Evolutionary conservation across 1,140 invertebrate genomes (phyloP), one percentile per base, ranked within the genome.

Genomic region (Zaprionus lachaisei): DNA sequence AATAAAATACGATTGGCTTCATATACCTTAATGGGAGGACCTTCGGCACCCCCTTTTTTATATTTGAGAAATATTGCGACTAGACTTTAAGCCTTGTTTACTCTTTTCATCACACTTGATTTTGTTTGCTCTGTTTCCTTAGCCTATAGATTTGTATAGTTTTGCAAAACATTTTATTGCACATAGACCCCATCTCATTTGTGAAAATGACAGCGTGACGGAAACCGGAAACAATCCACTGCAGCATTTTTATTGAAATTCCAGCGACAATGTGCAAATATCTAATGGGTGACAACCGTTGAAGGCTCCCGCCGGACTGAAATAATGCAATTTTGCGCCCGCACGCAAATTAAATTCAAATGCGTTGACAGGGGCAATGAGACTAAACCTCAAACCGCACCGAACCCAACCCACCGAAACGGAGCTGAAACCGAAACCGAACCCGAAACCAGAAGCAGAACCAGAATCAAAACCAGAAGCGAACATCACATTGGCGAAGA

Each of bases 271-370:
- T 81, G 41, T 31, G 80, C 64, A 83, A 83, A 80, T 83, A 80
- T 77, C 71, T 74, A 81, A 74, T 56, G 69, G 72, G 55, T 72
- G 80, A 70, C 83, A 80, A 58, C 37, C 65, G 65, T 31, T 70
- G 56, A 31, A 68, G 15, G 26, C 37, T 49, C 47, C 31, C 31
- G 6, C 4, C n/a, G 55, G 37, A n/a, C 44, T 22, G 31, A 51
- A 68, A 74, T 86, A 77, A 86, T 83, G 72, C 77, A 82, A 86
- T 86, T 80, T 82, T 71, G 67, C 66, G 77, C 57, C 15, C 26
- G 61, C 60, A 55, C 44, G 55, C 58, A 77, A 86, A 86, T 86
- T 78, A 58, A 78, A 87, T 89, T 87, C 51, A 79, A 72, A 79
- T 60, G 20, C 49, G 72, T 26, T 60, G 68, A 51, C 49, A 64